Conservation (phyloP, 2,888 invertebrate species). For the Caenorhabditis virilis region DNA sequence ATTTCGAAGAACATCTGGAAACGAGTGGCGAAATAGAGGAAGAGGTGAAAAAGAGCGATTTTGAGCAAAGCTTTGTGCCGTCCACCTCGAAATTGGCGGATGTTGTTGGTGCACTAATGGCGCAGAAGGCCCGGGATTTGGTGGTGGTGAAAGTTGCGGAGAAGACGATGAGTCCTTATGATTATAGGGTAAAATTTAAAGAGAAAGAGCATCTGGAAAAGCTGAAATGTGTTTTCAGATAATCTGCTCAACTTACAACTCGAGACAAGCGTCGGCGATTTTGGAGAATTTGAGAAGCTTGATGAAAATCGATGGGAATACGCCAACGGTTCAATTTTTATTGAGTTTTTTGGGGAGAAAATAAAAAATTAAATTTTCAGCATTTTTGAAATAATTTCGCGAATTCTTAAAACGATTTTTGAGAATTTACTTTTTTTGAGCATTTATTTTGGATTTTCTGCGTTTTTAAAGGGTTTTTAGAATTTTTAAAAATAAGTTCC, state of each 20-base stretch:
- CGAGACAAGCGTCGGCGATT: slow-evolving; percentile 31
- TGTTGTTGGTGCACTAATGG: slow-evolving; percentile 9
- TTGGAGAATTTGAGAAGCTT: slow-evolving; percentile 17
- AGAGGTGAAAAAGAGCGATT: too few species aligned
- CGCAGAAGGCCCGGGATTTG: slow-evolving; percentile 15
- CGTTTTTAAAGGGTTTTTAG: too few species aligned
- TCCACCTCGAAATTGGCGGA: slow-evolving; percentile 5
- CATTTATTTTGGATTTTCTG: too few species aligned
- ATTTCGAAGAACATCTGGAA: too few species aligned
- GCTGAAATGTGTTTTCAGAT: slow-evolving; percentile 9
- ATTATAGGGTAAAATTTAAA: slow-evolving; percentile 9
- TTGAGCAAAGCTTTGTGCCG: too few species aligned
- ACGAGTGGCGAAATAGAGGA: too few species aligned
- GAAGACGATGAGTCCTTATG: slow-evolving; percentile 19
- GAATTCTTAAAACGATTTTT: too few species aligned
- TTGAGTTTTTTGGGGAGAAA: too few species aligned
- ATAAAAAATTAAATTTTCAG: background rate
- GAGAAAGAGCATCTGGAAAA: background rate
- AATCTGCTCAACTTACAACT: slow-evolving; percentile 28
- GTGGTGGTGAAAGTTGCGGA: slow-evolving; percentile 13
- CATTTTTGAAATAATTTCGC: too few species aligned
- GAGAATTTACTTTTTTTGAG: too few species aligned
- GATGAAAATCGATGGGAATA: slow-evolving; percentile 14
- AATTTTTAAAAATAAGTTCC: too few species aligned
- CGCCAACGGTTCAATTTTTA: background rate